A percentile compares a stretch with the other conserved stretches of the same genome.
phyloP scores from a whole-genome alignment of 2,113 vertebrate genomes.

The Passer domesticus region DNA sequence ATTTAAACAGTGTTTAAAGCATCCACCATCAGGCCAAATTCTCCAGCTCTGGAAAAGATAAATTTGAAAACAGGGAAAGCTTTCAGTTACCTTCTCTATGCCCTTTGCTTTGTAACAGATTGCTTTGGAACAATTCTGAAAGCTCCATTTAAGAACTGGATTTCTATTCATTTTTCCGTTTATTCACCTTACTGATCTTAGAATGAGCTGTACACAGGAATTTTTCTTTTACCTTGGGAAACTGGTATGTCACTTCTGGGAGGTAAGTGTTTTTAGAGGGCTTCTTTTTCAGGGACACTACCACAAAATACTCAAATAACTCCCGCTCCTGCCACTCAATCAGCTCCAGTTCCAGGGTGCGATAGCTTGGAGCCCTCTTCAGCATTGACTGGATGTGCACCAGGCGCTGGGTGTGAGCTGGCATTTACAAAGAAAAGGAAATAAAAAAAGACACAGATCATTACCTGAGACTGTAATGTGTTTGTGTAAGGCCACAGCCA shows the following conservation, averaged over 20 bases:
- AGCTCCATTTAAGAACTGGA: neutral
- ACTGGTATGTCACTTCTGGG: conserved; percentile 97
- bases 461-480: neutral
- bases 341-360: conserved; percentile 95
- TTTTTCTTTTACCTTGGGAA: conserved; percentile 89
- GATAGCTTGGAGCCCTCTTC: conserved; percentile 92
- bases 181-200: neutral
- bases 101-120: neutral
- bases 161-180: neutral
- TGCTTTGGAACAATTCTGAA: neutral
- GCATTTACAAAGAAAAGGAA: neutral
- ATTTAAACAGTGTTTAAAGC: conserved; percentile 24
- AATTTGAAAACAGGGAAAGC: neutral
- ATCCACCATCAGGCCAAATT: neutral
- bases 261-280: conserved; percentile 91
- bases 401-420: conserved; percentile 95
- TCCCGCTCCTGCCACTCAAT: conserved; percentile 98
- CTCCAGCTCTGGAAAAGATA: neutral
- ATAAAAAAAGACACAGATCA: neutral
- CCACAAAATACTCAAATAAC: conserved; percentile 97
- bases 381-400: conserved; percentile 95
- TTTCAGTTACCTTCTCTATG: neutral
- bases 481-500: neutral
- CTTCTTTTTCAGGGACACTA: conserved; percentile 96
- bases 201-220: neutral